These are phyloP conservation scores for Catonia carolina DNA, from an alignment of 2,888 invertebrate genomes.

Conservation along the genomic window DNA sequence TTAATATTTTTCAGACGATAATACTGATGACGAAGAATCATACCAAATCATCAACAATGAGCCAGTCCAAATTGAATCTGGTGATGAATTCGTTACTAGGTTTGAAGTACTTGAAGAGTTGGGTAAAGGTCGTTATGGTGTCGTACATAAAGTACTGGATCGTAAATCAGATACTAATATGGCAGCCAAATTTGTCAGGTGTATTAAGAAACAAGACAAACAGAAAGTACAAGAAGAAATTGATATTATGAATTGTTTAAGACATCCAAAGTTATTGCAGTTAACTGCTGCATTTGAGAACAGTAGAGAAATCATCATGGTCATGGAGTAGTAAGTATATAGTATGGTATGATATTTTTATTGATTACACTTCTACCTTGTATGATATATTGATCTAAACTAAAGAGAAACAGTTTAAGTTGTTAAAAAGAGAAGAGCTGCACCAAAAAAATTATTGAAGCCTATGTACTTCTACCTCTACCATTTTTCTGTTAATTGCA, in stretches of 20 bases:
- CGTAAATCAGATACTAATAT: conserved; percentile 55
- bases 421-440: no score
- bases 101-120: conserved; percentile 64
- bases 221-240: conserved; percentile 76
- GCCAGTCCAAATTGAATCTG: conserved; percentile 48
- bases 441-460: no score
- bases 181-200: conserved; percentile 79
- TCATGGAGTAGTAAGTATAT: conserved; percentile 82
- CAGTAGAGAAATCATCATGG: conserved; percentile 69
- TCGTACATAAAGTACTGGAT: conserved; percentile 61
- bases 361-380: not conserved
- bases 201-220: conserved; percentile 62
- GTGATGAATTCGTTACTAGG: conserved; percentile 53
- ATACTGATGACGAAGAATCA: conserved; percentile 16
- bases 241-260: conserved; percentile 74
- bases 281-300: conserved; percentile 75
- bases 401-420: no score
- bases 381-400: no score
- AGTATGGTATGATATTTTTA: no score
- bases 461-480: no score
- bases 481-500: no score
- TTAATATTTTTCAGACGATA: not conserved
- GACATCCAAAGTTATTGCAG: conserved; percentile 79
- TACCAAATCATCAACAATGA: conserved; percentile 36
- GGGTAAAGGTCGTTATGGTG: conserved; percentile 68